Percentiles rank a stretch among this genome's conserved stretches.
These are phyloP conservation scores for Emydura subglobosa DNA, from an alignment of 2,113 vertebrate genomes.

Conservation along the genomic window DNA sequence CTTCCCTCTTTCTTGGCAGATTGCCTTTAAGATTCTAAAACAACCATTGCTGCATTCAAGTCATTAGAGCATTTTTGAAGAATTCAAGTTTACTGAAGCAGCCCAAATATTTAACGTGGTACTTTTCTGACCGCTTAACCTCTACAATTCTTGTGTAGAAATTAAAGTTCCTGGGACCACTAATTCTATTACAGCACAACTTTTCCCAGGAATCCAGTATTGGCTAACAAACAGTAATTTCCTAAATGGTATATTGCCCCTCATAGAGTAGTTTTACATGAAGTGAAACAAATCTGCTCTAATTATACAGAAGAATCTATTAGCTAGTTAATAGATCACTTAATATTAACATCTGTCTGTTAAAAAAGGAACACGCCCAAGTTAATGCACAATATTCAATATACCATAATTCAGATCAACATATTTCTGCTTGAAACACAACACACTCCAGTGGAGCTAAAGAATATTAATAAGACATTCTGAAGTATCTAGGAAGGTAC, in stretches of 20 bases:
- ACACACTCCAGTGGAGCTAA: neutral
- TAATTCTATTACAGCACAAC: neutral
- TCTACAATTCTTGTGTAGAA: neutral
- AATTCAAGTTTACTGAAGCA: neutral
- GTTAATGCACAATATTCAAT: neutral
- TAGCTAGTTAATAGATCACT: neutral
- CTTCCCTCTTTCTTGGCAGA: neutral
- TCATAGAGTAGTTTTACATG: neutral
- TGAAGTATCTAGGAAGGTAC: neutral
- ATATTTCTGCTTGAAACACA: neutral
- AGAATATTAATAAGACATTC: neutral
- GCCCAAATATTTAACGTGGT: rapidly evolving
- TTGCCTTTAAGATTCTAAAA: neutral
- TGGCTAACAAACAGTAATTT: neutral
- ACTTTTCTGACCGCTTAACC: neutral
- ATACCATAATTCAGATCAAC: neutral
- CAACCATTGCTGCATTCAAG: neutral
- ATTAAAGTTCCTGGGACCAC: neutral
- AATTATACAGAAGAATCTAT: neutral
- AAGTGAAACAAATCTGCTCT: neutral
- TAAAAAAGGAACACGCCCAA: neutral
- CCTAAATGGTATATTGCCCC: neutral
- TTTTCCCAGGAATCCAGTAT: neutral
- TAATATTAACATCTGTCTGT: neutral
- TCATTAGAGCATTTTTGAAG: neutral